Conservation (phyloP, 1,140 invertebrate genomes). For the Drosophila kohkoa region DNA sequence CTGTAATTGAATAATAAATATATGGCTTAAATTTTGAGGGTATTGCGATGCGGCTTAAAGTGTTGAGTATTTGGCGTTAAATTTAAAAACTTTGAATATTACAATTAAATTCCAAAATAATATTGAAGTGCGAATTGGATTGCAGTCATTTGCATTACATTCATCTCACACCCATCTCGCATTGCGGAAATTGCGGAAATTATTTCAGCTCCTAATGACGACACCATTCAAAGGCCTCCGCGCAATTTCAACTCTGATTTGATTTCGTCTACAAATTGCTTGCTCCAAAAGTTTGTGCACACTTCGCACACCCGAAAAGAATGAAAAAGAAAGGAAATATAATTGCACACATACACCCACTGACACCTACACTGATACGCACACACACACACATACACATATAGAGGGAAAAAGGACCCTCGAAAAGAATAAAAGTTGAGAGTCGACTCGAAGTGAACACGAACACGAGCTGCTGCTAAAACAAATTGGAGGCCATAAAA, state of each 20-base stretch:
- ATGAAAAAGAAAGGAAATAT: slow-evolving; percentile 22
- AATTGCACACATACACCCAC: slow-evolving; percentile 35
- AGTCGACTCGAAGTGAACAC: slow-evolving; percentile 6
- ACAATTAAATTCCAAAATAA: slow-evolving; percentile 10
- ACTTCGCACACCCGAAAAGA: slow-evolving; percentile 2
- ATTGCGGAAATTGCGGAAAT: slow-evolving; percentile 30
- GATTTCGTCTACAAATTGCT: slow-evolving; percentile 46
- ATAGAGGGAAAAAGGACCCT: slow-evolving; percentile 1
- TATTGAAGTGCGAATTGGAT: slow-evolving; percentile 6
- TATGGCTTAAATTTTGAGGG: background rate
- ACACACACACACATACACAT: slow-evolving; percentile 6
- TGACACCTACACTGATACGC: background rate
- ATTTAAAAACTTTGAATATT: background rate
- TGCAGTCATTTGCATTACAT: slow-evolving; percentile 11
- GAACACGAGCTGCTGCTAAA: slow-evolving; percentile 40
- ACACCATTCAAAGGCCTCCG: slow-evolving; percentile 33
- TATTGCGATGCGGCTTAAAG: background rate
- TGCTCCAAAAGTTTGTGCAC: slow-evolving; percentile 43
- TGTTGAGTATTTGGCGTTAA: too few species aligned
- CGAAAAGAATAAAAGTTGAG: slow-evolving; percentile 36
- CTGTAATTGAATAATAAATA: slow-evolving; percentile 47
- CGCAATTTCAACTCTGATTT: slow-evolving; percentile 32
- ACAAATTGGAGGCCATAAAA: slow-evolving; percentile 55
- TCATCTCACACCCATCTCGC: background rate
- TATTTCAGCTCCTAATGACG: slow-evolving; percentile 39